phyloP scores from a whole-genome alignment of 2,113 vertebrate species.

The Aptenodytes patagonicus region DNA sequence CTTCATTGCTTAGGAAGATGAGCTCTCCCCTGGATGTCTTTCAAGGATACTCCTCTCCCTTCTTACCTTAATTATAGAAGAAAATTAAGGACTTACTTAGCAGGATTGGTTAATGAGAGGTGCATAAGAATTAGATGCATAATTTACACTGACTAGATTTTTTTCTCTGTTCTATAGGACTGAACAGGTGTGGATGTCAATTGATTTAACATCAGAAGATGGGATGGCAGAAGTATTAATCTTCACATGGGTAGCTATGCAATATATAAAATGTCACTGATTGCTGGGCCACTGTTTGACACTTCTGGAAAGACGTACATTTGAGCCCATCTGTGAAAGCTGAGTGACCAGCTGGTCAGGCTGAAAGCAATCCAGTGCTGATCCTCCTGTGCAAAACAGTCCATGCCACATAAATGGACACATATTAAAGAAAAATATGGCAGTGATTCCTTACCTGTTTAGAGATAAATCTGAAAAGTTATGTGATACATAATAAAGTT shows the following conservation, averaged over 20 bases:
- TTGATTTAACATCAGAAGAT: not conserved
- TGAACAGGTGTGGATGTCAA: not conserved
- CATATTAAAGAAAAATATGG: not conserved
- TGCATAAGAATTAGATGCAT: not conserved
- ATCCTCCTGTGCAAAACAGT: not conserved
- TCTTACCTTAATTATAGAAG: not conserved
- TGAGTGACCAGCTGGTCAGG: not conserved
- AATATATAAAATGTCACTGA: not conserved
- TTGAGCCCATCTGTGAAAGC: not conserved
- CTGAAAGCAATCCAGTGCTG: not conserved
- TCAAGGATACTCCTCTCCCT: not conserved
- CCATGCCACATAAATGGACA: not conserved
- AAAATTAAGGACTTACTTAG: not conserved
- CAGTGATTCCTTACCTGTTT: not conserved
- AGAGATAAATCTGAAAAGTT: not conserved
- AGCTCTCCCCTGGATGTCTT: not conserved
- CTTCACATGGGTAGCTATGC: not conserved
- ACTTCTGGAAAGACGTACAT: not conserved
- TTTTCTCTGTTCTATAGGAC: not conserved
- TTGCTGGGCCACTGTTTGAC: not conserved
- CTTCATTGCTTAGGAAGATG: not conserved
- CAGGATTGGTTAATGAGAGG: not conserved
- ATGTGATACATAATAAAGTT: not conserved
- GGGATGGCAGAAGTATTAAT: not conserved
- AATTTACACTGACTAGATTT: not conserved